These are phyloP conservation scores for Selene dorsalis DNA, from an alignment of 2,797 vertebrate genomes.

Conservation along the genomic window DNA sequence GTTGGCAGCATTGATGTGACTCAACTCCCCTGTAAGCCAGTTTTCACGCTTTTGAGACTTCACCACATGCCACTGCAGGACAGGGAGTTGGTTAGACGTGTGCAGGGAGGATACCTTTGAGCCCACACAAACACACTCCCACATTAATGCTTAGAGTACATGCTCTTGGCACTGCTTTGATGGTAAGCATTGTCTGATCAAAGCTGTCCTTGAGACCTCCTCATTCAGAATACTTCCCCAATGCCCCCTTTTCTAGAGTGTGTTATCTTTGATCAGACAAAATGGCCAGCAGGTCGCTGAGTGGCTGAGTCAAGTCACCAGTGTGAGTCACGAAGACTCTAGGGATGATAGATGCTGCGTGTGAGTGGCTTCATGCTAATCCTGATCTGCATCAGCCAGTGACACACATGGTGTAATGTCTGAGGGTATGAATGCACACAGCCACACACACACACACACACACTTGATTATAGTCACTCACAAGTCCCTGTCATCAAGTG, in stretches of 20 bases:
- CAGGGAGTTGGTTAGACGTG: neutral
- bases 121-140: neutral
- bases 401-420: neutral
- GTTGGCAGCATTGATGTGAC: neutral
- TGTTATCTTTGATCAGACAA: slow-evolving; percentile 58
- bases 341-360: neutral
- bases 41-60: slow-evolving; percentile 31
- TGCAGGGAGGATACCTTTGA: neutral
- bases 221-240: slow-evolving; percentile 26
- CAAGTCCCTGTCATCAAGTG: neutral
- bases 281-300: slow-evolving; percentile 38
- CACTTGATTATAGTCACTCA: neutral
- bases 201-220: slow-evolving; percentile 44
- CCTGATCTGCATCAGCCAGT: slow-evolving; percentile 20
- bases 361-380: neutral
- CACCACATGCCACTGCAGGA: slow-evolving; percentile 1
- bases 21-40: slow-evolving; percentile 11
- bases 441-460: neutral
- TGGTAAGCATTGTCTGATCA: slow-evolving; percentile 54
- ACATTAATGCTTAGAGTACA: slow-evolving; percentile 10
- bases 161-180: slow-evolving; percentile 46
- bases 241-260: neutral
- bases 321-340: slow-evolving; percentile 3
- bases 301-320: slow-evolving; percentile 31
- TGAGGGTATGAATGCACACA: neutral